Percentiles rank a stretch among this genome's conserved stretches.
Evolutionary conservation across 2,113 vertebrate genomes (phyloP).

Genomic region (Lamprologus speciosus): DNA sequence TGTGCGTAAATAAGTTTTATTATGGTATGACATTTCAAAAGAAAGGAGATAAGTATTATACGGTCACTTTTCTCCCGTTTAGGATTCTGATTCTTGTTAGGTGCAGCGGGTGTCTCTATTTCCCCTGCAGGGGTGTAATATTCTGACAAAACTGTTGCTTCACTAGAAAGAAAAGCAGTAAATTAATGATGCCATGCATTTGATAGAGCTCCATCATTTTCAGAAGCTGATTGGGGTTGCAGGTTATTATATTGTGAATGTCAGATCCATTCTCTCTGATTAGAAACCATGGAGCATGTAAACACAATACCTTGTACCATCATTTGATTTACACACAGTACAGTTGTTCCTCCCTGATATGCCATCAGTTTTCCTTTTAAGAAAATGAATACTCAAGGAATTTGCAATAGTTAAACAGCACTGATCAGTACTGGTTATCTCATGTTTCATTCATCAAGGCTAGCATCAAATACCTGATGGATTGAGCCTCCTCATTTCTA

Average conservation of each 20-base stretch:
- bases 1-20: fast-evolving
- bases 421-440: background rate
- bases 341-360: background rate
- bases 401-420: background rate
- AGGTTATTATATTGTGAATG: background rate
- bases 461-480: background rate
- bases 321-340: background rate
- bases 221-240: background rate
- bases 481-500: background rate
- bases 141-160: background rate
- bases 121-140: background rate
- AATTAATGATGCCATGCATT: background rate
- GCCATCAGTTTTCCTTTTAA: background rate
- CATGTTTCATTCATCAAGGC: background rate
- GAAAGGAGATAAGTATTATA: background rate
- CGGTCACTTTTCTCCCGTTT: background rate
- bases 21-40: background rate
- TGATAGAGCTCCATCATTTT: background rate
- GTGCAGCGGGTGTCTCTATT: background rate
- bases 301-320: background rate
- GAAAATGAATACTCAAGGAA: background rate
- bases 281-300: background rate
- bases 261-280: background rate
- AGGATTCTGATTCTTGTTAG: background rate
- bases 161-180: background rate